phyloP scores from a whole-genome alignment of 2,888 invertebrate genomes.

The Eupithecia subumbrata region DNA sequence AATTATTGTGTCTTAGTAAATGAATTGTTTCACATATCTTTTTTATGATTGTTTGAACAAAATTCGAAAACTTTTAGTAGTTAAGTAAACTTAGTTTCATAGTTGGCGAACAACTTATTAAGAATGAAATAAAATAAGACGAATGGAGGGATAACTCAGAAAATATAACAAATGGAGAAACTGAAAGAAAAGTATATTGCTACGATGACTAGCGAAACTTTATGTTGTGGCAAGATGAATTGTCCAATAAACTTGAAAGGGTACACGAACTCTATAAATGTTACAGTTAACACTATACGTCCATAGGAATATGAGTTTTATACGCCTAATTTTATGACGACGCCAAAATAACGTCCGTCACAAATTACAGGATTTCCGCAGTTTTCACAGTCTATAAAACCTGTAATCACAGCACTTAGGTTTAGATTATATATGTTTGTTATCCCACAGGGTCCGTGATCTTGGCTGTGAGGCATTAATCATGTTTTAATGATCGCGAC shows the following conservation, averaged over 20 bases:
- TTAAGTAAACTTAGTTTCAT: neutral
- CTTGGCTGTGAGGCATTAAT: constrained; percentile 46
- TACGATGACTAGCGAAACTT: constrained; percentile 14
- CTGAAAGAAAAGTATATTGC: constrained; percentile 11
- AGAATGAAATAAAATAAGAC: neutral
- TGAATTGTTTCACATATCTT: neutral
- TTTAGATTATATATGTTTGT: constrained; percentile 10
- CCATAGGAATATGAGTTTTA: neutral
- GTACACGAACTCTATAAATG: neutral
- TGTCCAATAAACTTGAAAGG: constrained; percentile 5
- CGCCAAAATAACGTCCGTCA: constrained; percentile 3
- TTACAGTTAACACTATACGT: neutral
- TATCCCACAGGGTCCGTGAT: constrained; percentile 32
- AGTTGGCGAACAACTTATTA: neutral
- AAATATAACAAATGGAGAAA: constrained; percentile 9
- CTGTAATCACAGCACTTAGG: neutral
- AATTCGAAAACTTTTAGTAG: neutral
- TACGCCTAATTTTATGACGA: neutral
- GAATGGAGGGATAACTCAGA: constrained; percentile 6
- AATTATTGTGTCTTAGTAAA: too few species aligned
- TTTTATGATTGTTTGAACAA: neutral
- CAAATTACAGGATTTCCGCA: constrained; percentile 4
- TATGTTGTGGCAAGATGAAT: constrained; percentile 11
- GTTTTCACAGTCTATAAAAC: constrained; percentile 6
- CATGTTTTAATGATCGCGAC: constrained; percentile 52